These are phyloP conservation scores for Phyto melanocephala DNA, from an alignment of 2,888 invertebrate species.

Conservation along the genomic window DNA sequence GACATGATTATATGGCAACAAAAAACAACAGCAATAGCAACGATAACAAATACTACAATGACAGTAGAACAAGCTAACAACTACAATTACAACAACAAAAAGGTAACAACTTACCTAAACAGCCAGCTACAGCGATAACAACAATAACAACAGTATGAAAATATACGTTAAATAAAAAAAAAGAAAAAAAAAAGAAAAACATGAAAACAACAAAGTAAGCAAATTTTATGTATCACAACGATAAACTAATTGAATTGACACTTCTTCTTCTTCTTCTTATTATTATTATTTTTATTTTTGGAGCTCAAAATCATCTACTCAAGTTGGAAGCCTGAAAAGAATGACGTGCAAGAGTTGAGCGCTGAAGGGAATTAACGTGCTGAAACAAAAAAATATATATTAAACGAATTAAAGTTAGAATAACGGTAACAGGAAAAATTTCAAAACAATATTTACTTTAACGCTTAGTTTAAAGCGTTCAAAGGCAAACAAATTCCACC, in stretches of 20 bases:
- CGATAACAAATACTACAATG: slow-evolving; percentile 19
- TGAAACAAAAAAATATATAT: background rate
- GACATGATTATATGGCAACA: slow-evolving; percentile 60
- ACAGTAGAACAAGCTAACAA: slow-evolving; percentile 41
- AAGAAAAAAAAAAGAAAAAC: slow-evolving; percentile 7
- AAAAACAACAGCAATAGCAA: slow-evolving; percentile 43
- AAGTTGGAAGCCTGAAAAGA: background rate
- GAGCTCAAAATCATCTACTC: slow-evolving; percentile 67
- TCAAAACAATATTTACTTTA: slow-evolving; percentile 27
- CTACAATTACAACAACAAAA: background rate
- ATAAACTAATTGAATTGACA: slow-evolving; percentile 76
- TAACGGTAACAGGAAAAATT: background rate
- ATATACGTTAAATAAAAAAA: too few species aligned
- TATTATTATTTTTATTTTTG: too few species aligned
- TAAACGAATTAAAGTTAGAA: background rate
- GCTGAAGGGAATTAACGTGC: background rate
- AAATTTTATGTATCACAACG: slow-evolving; percentile 65
- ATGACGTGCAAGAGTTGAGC: background rate
- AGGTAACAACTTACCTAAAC: slow-evolving; percentile 19
- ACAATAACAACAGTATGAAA: background rate
- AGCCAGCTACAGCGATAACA: background rate
- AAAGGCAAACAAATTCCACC: slow-evolving; percentile 20
- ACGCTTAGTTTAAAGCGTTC: slow-evolving; percentile 39
- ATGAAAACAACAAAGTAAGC: slow-evolving; percentile 60
- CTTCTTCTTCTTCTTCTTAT: slow-evolving; percentile 55